Conservation (phyloP, 2,888 invertebrate species). For the Pogonocherus hispidulus region DNA sequence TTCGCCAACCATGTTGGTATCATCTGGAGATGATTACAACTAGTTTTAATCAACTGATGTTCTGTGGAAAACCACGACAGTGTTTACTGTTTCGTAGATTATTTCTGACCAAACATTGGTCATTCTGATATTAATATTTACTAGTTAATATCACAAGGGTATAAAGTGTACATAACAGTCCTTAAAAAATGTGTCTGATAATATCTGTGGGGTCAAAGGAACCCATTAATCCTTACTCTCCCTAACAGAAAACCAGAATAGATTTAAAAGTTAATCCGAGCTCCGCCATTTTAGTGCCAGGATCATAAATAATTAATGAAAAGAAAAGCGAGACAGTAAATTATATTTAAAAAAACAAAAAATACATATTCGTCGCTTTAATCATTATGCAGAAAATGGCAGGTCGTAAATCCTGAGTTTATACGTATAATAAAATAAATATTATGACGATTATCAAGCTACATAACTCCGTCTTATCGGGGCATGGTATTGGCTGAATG, state of each 20-base stretch:
- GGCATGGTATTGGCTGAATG: neutral
- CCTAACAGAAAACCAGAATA: constrained; percentile 29
- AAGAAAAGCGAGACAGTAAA: constrained; percentile 10
- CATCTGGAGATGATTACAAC: too few species aligned
- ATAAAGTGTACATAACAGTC: neutral
- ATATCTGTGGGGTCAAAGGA: constrained; percentile 36
- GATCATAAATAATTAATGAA: constrained; percentile 36
- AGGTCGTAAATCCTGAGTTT: constrained; percentile 5
- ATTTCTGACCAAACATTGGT: too few species aligned
- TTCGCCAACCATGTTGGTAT: too few species aligned
- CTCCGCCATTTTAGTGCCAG: constrained; percentile 12
- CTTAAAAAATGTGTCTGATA: constrained; percentile 20
- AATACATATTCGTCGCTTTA: constrained; percentile 10
- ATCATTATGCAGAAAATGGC: constrained; percentile 5
- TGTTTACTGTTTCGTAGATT: too few species aligned
- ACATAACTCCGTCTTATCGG: constrained; percentile 1
- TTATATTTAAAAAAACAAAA: constrained; percentile 22
- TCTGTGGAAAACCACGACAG: too few species aligned
- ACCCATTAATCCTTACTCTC: constrained; percentile 29
- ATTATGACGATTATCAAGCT: neutral
- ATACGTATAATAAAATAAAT: constrained; percentile 19
- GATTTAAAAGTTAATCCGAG: constrained; percentile 29
- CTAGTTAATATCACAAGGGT: too few species aligned
- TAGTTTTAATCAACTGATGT: too few species aligned
- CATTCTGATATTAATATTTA: too few species aligned